These are phyloP conservation scores for Gobiocypris rarus DNA, from an alignment of 2,113 vertebrate species.

Conservation along the genomic window DNA sequence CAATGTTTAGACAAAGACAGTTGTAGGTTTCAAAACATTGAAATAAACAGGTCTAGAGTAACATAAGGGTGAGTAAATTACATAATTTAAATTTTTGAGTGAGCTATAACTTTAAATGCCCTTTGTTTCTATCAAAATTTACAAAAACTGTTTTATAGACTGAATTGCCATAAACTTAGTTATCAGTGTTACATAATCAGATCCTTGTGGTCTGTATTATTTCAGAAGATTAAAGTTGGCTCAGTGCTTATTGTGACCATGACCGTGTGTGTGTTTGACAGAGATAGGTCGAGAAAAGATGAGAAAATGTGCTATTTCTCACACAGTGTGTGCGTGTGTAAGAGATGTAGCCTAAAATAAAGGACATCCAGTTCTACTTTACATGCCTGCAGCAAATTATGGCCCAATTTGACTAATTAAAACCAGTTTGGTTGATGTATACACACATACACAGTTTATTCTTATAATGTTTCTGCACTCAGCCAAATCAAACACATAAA, in stretches of 20 bases:
- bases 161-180: slow-evolving; percentile 38
- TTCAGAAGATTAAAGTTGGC: slow-evolving; percentile 48
- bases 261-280: slow-evolving; percentile 21
- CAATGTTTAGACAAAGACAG: background rate
- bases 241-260: slow-evolving; percentile 45
- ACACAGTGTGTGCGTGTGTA: background rate
- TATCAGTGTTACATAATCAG: slow-evolving; percentile 49
- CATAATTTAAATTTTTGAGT: background rate
- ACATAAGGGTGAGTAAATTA: background rate
- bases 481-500: slow-evolving; percentile 8
- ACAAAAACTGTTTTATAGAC: slow-evolving; percentile 4
- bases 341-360: slow-evolving; percentile 15
- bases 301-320: background rate
- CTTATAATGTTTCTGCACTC: background rate
- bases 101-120: background rate
- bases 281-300: slow-evolving; percentile 13
- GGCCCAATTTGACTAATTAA: slow-evolving; percentile 49
- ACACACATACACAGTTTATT: slow-evolving; percentile 11
- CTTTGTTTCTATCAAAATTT: background rate
- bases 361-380: slow-evolving; percentile 1
- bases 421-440: slow-evolving; percentile 22
- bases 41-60: background rate
- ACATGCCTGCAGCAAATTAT: slow-evolving; percentile 40
- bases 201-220: slow-evolving; percentile 43
- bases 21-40: no score